Percentiles rank a stretch among this genome's conserved stretches.
phyloP scores from a whole-genome alignment of 2,888 invertebrate genomes.

The Pachydiplax longipennis region DNA sequence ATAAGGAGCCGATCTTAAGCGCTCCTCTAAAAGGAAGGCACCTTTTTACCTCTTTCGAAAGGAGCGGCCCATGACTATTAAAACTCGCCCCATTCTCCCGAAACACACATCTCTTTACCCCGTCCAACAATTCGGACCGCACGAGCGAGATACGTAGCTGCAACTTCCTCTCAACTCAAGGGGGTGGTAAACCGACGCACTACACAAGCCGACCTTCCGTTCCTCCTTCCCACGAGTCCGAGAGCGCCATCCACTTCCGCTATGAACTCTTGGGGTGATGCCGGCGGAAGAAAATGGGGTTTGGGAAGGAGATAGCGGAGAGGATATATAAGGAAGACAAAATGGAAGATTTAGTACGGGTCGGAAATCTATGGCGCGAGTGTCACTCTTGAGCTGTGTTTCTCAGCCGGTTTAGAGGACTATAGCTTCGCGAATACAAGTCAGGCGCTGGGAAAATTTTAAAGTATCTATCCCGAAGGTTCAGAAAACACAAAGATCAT shows the following conservation, averaged over 20 bases:
- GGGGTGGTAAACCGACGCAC: slow-evolving; percentile 1
- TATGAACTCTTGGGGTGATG: no score
- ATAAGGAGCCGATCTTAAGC: neutral
- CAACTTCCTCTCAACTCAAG: slow-evolving; percentile 4
- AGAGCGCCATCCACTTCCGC: neutral
- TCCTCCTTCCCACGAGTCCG: neutral
- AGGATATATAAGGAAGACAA: neutral
- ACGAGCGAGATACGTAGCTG: neutral
- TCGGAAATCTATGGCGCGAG: no score
- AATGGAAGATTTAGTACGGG: neutral
- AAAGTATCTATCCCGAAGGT: no score
- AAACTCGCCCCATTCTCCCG: no score
- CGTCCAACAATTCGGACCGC: neutral
- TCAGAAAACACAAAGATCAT: no score
- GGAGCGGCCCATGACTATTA: no score
- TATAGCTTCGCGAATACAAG: neutral
- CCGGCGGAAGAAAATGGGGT: neutral
- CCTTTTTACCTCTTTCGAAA: neutral
- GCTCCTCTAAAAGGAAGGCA: neutral
- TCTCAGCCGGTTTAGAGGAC: no score
- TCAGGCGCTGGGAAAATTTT: neutral
- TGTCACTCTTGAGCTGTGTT: no score
- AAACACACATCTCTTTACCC: neutral
- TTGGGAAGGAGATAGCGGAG: neutral
- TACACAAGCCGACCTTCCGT: neutral